Conservation (phyloP, 2,888 invertebrate species). For the Scaptomyza reducta region DNA sequence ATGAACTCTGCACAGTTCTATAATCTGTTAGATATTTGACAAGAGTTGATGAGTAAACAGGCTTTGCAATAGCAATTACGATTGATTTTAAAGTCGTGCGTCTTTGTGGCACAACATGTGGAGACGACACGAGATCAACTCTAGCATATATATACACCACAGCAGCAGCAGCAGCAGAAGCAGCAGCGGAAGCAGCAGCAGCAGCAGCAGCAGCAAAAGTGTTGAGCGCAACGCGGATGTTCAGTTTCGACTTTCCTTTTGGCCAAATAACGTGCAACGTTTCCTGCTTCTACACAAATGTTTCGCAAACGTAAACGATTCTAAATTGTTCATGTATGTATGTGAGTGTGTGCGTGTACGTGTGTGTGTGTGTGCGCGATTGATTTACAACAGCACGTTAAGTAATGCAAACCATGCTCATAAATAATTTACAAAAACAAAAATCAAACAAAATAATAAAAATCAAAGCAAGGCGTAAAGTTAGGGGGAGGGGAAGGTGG, state of each 20-base stretch:
- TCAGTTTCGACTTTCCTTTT: conserved; percentile 65
- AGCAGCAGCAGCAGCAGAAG: conserved; percentile 5
- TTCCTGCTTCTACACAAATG: conserved; percentile 46
- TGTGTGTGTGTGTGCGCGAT: conserved; percentile 10
- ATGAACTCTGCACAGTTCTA: no score
- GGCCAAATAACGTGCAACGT: conserved; percentile 64
- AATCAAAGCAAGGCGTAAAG: conserved; percentile 30
- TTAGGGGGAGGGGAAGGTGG: not conserved
- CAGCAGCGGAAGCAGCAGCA: conserved; percentile 14
- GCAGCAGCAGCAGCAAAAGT: conserved; percentile 40
- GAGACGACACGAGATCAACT: conserved; percentile 9
- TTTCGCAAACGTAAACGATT: conserved; percentile 47
- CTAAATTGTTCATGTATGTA: conserved; percentile 37
- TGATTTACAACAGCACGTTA: conserved; percentile 10
- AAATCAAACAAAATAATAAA: conserved; percentile 33
- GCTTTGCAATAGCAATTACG: not conserved
- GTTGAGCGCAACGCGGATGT: conserved; percentile 50
- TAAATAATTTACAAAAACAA: conserved; percentile 40
- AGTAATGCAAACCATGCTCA: conserved; percentile 17
- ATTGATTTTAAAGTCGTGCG: not conserved
- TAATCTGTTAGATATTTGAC: no score
- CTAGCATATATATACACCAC: conserved; percentile 30
- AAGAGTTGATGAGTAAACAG: no score
- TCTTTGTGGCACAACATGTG: not conserved
- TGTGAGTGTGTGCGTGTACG: conserved; percentile 9